Percentiles rank a stretch among this genome's conserved stretches.
Conservation (phyloP, 2,888 invertebrate species). For the Cabera pusaria region DNA sequence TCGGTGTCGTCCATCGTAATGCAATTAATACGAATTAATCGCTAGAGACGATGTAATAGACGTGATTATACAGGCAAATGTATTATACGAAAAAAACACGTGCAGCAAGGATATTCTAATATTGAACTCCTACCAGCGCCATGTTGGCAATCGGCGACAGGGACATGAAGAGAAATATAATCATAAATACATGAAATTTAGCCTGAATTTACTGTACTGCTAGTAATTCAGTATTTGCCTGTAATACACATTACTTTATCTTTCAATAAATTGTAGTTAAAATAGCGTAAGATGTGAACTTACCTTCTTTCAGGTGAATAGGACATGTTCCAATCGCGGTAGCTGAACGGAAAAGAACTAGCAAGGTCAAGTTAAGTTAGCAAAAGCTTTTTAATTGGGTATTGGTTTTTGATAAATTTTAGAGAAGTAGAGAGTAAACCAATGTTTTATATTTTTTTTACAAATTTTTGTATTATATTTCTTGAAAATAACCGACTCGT, state of each 20-base stretch:
- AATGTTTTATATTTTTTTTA: constrained; percentile 51
- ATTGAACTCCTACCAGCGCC: constrained; percentile 76
- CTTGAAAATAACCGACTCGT: constrained; percentile 34
- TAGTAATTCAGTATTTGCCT: constrained; percentile 17
- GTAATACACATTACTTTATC: constrained; percentile 31
- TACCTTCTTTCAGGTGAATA: constrained; percentile 92
- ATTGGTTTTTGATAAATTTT: constrained; percentile 29
- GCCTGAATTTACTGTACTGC: constrained; percentile 6
- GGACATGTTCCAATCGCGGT: constrained; percentile 92
- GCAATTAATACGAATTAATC: background rate
- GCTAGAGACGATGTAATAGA: background rate
- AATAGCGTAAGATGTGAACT: constrained; percentile 74
- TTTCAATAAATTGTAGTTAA: constrained; percentile 44
- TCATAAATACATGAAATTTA: constrained; percentile 38
- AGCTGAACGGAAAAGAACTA: constrained; percentile 89
- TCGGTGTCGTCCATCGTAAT: constrained; percentile 5
- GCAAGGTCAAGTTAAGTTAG: constrained; percentile 83
- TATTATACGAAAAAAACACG: constrained; percentile 57
- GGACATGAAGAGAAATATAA: constrained; percentile 50
- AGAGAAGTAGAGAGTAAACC: too few species aligned
- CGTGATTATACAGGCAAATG: constrained; percentile 1
- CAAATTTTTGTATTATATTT: constrained; percentile 44
- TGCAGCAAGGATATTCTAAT: constrained; percentile 64
- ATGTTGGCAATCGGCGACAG: constrained; percentile 82
- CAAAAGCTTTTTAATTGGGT: constrained; percentile 59